Evolutionary conservation across 1,140 invertebrate species (phyloP).

Genomic region (Drusus annulatus): DNA sequence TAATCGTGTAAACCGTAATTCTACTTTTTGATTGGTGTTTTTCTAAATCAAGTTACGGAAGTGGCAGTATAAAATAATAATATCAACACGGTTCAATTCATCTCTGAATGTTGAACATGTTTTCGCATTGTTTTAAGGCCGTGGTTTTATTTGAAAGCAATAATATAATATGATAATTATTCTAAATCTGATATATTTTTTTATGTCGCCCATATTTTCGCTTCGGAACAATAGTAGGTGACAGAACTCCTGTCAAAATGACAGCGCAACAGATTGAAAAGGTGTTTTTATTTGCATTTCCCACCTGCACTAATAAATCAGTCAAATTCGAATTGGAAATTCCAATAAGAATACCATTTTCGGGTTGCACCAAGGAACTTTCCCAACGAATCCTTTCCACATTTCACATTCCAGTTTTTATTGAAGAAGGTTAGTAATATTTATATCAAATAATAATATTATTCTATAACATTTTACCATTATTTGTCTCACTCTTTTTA

Average conservation of each 20-base stretch:
- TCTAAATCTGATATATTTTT: not conserved
- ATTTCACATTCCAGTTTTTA: constrained; percentile 80
- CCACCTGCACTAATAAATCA: constrained; percentile 74
- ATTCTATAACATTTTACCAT: too few relatives aligned
- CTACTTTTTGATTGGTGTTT: too few relatives aligned
- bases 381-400: constrained; percentile 78
- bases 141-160: not conserved
- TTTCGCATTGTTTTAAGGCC: not conserved
- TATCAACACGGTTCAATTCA: too few relatives aligned
- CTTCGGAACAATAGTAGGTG: not conserved
- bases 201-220: constrained; percentile 10
- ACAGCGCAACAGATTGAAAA: constrained; percentile 67
- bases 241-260: constrained; percentile 60
- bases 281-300: constrained; percentile 73
- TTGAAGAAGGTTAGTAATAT: constrained; percentile 71
- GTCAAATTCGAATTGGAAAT: constrained; percentile 73
- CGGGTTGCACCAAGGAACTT: constrained; percentile 74
- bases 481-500: too few relatives aligned
- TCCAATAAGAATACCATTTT: constrained; percentile 75
- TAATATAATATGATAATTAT: not conserved
- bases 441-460: too few relatives aligned
- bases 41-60: too few relatives aligned
- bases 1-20: too few relatives aligned
- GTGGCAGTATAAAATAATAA: too few relatives aligned
- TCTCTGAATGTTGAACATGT: too few relatives aligned